Base-by-base conservation (phyloP, 2,888 invertebrate genomes). In the Epiperipatus broadwayi region DNA sequence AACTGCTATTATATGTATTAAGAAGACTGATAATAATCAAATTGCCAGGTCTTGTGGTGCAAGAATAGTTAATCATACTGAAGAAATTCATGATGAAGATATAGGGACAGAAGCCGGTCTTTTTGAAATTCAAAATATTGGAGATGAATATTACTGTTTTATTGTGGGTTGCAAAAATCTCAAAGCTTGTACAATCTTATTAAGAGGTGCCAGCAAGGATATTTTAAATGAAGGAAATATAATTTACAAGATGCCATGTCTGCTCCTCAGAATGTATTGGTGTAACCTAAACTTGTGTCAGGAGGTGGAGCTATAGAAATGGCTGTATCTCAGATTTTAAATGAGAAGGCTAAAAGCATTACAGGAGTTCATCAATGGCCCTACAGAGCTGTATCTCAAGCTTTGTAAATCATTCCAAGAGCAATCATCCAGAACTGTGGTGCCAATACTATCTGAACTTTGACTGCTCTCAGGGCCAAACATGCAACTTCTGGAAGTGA, bases 221-320 rank as follows among this genome's bases (percentile, higher is more conserved):
- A 73, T 99, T 35, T 67, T 97, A 34, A 91, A 84, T 53, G 97
- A 97, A 66, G 84, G 59, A 4, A 60, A 45, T 46, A 60, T 15
- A 60, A 60, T 45, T 52, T 60, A 8, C 89, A 93, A 61, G 97
- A 99, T 60, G 95, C 97, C 19, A 69, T 97, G 49, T 79, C 87
- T 56, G 95, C 95, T 4, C 89, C 91, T 5, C 75, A 91, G 49
- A 97, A 97, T 64, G 73, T 97, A 51, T 71, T 80, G 56, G 59
- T 73, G 38, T 72, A 75, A 44, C 81, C 85, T 1, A 70, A 73
- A 15, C 66, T 93, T 40, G 83, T 89, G 21, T 76, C 81, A 5
- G 97, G 97, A 41, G 97, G 97, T 40, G 97, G 97, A 35, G 89
- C 95, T 8, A 76, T 85, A 14, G 97, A 97, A 69, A 95, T 97